Evolutionary conservation across 2,888 invertebrate genomes (phyloP).

Genomic region (Parnassius mnemosyne): DNA sequence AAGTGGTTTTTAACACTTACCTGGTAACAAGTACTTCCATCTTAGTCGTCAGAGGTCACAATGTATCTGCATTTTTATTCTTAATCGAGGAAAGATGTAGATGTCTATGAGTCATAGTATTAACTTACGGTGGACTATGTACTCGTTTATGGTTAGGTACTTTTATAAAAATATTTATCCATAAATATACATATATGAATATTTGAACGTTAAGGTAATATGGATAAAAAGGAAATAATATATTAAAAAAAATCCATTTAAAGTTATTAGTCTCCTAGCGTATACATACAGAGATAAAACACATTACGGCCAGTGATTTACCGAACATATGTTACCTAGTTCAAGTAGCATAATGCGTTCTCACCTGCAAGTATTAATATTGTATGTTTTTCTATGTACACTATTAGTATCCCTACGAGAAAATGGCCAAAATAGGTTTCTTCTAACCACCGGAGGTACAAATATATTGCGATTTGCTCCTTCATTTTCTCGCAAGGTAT

Average conservation of each 20-base stretch:
- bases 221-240: neutral
- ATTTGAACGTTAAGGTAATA: no score
- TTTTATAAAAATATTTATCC: no score
- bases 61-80: no score
- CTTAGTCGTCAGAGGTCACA: no score
- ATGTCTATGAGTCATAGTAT: no score
- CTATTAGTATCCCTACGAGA: conserved; percentile 63
- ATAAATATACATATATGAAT: no score
- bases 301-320: conserved; percentile 22
- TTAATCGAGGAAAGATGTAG: no score
- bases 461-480: conserved; percentile 79
- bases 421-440: conserved; percentile 68
- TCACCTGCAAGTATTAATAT: conserved; percentile 32
- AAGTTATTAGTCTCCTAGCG: conserved; percentile 16
- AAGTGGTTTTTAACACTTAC: no score
- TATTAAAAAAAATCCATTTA: conserved; percentile 17
- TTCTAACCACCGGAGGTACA: conserved; percentile 71
- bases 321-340: conserved; percentile 35
- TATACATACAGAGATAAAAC: conserved; percentile 14
- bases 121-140: no score
- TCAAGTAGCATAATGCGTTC: conserved; percentile 47
- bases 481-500: conserved; percentile 79
- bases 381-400: conserved; percentile 30
- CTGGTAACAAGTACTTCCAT: no score
- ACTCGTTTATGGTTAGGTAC: no score